Base-by-base conservation (phyloP, 1,140 invertebrate genomes). In the Patella vulgata region DNA sequence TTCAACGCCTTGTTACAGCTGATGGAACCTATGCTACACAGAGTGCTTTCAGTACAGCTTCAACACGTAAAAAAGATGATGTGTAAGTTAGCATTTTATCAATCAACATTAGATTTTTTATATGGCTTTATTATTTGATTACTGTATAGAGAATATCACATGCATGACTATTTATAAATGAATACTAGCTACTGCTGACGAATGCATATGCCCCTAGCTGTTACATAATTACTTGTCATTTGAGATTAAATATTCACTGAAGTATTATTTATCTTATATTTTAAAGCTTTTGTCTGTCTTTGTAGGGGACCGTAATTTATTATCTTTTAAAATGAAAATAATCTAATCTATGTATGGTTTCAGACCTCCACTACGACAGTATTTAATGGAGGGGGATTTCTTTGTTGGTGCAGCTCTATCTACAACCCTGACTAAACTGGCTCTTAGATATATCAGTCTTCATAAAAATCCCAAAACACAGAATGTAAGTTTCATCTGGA, bases 1-100 rank as follows among this genome's bases (percentile, higher is more conserved):
- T 82, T 3, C 81, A 84, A 73, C 75, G 73, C 47, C 55, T 84
- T 56, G 83, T 85, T 2, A 85, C 84, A 27, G 84, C 84, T 28
- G 97, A 99, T 87, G 98, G 98, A 44, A 98, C 97, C 4, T 99
- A 99, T 83, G 97, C 96, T 31, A 93, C 95, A 3, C 97, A 99
- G 83, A 98, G 95, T 71, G 96, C 95, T 51, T 97, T 99, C 82
- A 97, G 92, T 78, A 87, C 94, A 63, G 85, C 89, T 6, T 85
- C 88, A n/a, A 27, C 63, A 5, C 50, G 60, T 17, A 82, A 81
- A 51, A 81, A 82, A 55, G 76, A 79, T 36, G 79, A 79, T 43
- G 70, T 65, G 76, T 78, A 66, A 47, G 59, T 28, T 25, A 19
- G 1, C 23, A 23, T 42, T n/a, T 2, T 33, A 56, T 21, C 12